Evolutionary conservation across 2,888 invertebrate species (phyloP), one percentile per base, ranked within the genome.

Genomic region (Charanyca ferruginea): DNA sequence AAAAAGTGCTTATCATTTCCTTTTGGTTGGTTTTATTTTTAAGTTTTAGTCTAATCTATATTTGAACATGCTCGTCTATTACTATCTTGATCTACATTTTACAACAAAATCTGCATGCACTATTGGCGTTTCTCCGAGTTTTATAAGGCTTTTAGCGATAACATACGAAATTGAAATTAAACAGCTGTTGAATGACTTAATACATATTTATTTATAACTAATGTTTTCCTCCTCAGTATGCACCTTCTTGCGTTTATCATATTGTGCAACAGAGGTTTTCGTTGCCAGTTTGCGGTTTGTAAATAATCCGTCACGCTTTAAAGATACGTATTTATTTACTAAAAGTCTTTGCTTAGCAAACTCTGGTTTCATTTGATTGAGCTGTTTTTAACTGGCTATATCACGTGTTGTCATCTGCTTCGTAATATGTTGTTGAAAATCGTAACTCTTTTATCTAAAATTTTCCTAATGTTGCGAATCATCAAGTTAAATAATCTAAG

Each of bases 191-290:
- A 42, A 28, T 57, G 38, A 53, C 42, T 44, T 49, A n/a, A n/a
- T n/a, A n/a, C n/a, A 65, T 44, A 45, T 49, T 28, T 44, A 61
- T 54, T 49, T 11, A 16, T 41, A 38, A 18, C 16, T 38, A 23
- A 60, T 38, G 1, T 20, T 52, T 32, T 22, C n/a, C 8, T 54
- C 7, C 45, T 18, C 13, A 41, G 7, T 44, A 13, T 42, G 47
- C 22, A 64, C 23, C 20, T 60, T 18, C 47, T 48, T 44, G 20
- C 42, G 9, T 25, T 54, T 45, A 57, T 57, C 47, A 71, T 45
- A 66, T 75, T 71, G 23, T 51, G 66, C 60, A 76, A 66, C 48
- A 11, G 35, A 38, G 41, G 48, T 64, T 54, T 20, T 38, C 9
- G 41, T 57, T 44, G 45, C 22, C 9, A 48, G 54, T 49, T 71